These are phyloP conservation scores for Ips nitidus DNA, from an alignment of 1,140 invertebrate species.

Conservation along the genomic window DNA sequence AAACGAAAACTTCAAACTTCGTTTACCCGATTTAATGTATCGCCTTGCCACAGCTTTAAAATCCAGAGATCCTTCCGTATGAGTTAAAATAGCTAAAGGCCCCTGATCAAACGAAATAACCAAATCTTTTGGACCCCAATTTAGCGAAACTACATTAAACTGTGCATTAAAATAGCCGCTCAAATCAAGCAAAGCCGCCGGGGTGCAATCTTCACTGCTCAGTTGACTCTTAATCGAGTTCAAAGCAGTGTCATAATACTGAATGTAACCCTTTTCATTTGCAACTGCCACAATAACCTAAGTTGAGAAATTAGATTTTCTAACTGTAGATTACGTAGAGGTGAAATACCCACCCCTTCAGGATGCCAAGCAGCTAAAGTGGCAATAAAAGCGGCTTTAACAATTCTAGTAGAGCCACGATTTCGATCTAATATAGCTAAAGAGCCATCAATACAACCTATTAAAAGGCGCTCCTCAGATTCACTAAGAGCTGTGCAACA, in stretches of 20 bases:
- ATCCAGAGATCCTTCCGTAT: conserved; percentile 43
- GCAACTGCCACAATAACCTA: conserved; percentile 63
- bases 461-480: conserved; percentile 70
- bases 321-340: neutral
- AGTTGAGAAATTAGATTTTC: neutral
- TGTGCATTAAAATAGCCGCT: conserved; percentile 68
- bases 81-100: conserved; percentile 50
- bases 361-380: conserved; percentile 72
- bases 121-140: conserved; percentile 54
- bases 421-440: conserved; percentile 71
- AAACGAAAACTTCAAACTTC: neutral
- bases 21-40: conserved; percentile 58
- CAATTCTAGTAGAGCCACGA: conserved; percentile 62
- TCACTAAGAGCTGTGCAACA: conserved; percentile 67
- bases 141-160: conserved; percentile 61
- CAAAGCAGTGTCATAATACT: conserved; percentile 76
- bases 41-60: conserved; percentile 60
- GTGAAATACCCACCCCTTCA: conserved; percentile 55
- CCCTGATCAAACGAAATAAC: conserved; percentile 63
- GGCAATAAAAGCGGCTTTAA: conserved; percentile 69
- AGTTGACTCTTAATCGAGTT: conserved; percentile 68
- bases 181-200: conserved; percentile 65
- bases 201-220: conserved; percentile 65
- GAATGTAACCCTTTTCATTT: conserved; percentile 73
- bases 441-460: conserved; percentile 76